Conservation (phyloP, 2,113 vertebrate genomes). For the Noctilio leporinus region DNA sequence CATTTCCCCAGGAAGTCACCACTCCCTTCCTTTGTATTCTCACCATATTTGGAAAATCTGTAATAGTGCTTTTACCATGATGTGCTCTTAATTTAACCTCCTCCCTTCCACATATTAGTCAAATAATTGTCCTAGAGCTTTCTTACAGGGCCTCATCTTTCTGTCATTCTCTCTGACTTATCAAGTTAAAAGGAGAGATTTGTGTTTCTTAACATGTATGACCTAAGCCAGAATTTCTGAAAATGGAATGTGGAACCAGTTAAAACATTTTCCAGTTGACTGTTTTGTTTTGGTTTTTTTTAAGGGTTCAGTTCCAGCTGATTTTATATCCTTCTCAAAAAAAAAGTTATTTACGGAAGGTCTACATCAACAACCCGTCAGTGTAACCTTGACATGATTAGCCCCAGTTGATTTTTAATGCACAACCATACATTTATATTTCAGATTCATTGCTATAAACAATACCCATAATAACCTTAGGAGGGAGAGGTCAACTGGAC, state of each 20-base stretch:
- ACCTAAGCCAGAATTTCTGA: background rate
- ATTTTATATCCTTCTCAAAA: background rate
- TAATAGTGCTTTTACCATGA: background rate
- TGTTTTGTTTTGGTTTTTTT: too few relatives aligned
- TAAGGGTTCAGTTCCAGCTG: background rate
- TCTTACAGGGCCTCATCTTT: background rate
- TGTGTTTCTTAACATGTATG: background rate
- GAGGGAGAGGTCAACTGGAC: background rate
- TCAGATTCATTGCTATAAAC: background rate
- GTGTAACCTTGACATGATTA: slow-evolving; percentile 97
- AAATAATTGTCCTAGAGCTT: background rate
- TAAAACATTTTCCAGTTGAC: background rate
- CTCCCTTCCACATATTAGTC: background rate
- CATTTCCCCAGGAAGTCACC: slow-evolving; percentile 1
- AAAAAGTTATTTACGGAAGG: slow-evolving; percentile 98
- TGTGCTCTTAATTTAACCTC: background rate
- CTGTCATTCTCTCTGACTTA: background rate
- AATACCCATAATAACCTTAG: slow-evolving; percentile 6
- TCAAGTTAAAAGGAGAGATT: background rate
- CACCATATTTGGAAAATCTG: background rate
- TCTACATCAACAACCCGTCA: slow-evolving; percentile 99
- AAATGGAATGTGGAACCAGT: background rate
- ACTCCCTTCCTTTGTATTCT: background rate
- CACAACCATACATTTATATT: background rate
- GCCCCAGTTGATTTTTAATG: slow-evolving; percentile 38